Percentiles rank a stretch among this genome's conserved stretches.
Evolutionary conservation across 2,888 invertebrate species (phyloP).

Genomic region (Branchellion lobata): DNA sequence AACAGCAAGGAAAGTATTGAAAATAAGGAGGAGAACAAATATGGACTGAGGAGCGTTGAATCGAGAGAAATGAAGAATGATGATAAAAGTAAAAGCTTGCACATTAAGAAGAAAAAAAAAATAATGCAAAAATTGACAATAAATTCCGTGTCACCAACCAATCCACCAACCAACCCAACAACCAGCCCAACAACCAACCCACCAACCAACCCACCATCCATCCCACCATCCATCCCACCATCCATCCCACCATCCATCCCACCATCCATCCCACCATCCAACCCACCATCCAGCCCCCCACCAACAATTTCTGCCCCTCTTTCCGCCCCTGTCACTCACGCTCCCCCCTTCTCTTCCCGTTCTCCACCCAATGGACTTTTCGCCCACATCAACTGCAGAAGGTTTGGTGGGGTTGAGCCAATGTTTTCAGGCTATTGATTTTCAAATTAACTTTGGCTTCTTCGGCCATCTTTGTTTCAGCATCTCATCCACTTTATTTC

Average conservation of each 20-base stretch:
- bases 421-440: neutral
- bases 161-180: no score
- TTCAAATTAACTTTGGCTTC: neutral
- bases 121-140: no score
- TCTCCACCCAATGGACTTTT: neutral
- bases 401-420: neutral
- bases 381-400: slow-evolving; percentile 1
- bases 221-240: neutral
- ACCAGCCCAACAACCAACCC: neutral
- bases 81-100: no score
- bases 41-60: no score
- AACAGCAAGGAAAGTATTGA: no score
- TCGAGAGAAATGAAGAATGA: no score
- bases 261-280: neutral
- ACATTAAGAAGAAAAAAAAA: no score
- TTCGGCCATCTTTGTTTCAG: neutral
- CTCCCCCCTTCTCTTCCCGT: neutral
- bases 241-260: neutral
- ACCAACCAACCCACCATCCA: neutral
- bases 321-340: no score
- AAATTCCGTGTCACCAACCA: no score
- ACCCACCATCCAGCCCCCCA: neutral
- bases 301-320: slow-evolving; percentile 2
- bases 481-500: neutral
- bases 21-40: no score